Base-by-base conservation (phyloP, 2,113 vertebrate species). In the Diphyllodes magnificus region DNA sequence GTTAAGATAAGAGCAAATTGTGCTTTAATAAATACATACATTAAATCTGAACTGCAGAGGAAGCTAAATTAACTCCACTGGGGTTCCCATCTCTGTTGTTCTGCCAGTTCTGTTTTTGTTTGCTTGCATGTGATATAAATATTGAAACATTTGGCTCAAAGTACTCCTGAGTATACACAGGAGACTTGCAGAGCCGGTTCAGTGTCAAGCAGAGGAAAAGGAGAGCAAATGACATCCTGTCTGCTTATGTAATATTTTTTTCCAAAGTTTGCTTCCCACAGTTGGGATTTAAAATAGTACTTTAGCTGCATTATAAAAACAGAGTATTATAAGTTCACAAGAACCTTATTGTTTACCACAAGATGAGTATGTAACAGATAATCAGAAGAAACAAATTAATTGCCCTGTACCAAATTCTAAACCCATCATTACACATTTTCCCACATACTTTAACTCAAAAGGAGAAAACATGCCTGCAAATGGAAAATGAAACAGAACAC, bases 61-160 rank as follows among this genome's bases (percentile, higher is more conserved):
- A 91, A 92, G 73, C 57, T 91, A 94, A 95, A 95, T 92, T 93
- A 94, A 87, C 87, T 65, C 87, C 95, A 87, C 0, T 79, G 92
- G 84, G 82, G 78, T 64, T 93, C 70, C 35, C 2, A 3, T 16
- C 82, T 82, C 72, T 86, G 68, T 76, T 90, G 82, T 91, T 93
- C 56, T 75, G 87, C 61, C 44, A 24, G 44, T 60, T 96, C 78
- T 95, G 82, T 1, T 90, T 95, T 92, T 89, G 81, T 85, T 91
- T 95, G 64, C 39, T 86, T 84, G 84, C 50, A 37, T 69, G 54
- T 12, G 89, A 84, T 86, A 96, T 91, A 96, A 96, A 94, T 90
- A 95, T n/a, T 89, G 82, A 94, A 95, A 79, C 11, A 76, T 91
- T 96, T 91, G 78, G 84, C 95, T 94, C 90, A 91, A 95, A 94